phyloP scores from a whole-genome alignment of 2,797 vertebrate genomes.

The Trematomus bernacchii region DNA sequence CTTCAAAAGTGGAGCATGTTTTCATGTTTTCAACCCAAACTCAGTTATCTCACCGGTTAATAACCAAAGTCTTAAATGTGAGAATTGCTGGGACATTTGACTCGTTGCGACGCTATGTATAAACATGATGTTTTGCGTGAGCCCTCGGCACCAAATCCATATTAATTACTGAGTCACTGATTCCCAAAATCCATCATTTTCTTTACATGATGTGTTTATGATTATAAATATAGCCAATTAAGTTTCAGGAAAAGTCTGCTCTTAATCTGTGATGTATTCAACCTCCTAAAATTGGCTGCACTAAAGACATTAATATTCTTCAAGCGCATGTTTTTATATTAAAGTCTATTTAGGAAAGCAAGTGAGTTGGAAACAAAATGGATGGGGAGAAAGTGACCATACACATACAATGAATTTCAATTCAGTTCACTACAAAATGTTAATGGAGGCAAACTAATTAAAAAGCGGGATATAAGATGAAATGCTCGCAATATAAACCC shows the following conservation, averaged over 20 bases:
- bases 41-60: background rate
- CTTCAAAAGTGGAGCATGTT: slow-evolving; percentile 33
- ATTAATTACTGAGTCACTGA: slow-evolving; percentile 40
- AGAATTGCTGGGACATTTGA: background rate
- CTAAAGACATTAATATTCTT: slow-evolving; percentile 83
- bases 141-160: slow-evolving; percentile 13
- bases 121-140: background rate
- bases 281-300: slow-evolving; percentile 71
- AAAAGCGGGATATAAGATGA: slow-evolving; percentile 22
- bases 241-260: slow-evolving; percentile 58
- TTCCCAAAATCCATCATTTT: slow-evolving; percentile 52
- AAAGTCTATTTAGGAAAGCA: slow-evolving; percentile 84
- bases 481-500: slow-evolving; percentile 36
- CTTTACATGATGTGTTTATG: slow-evolving; percentile 40
- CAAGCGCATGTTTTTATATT: slow-evolving; percentile 74
- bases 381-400: slow-evolving; percentile 84
- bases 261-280: slow-evolving; percentile 72
- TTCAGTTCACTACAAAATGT: slow-evolving; percentile 46
- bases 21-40: slow-evolving; percentile 9
- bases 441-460: slow-evolving; percentile 6
- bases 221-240: slow-evolving; percentile 70
- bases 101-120: no score
- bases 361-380: slow-evolving; percentile 85
- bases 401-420: slow-evolving; percentile 83
- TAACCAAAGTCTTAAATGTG: background rate